Base-by-base conservation (phyloP, 2,888 invertebrate genomes). In the Harpagoxenus sublaevis region DNA sequence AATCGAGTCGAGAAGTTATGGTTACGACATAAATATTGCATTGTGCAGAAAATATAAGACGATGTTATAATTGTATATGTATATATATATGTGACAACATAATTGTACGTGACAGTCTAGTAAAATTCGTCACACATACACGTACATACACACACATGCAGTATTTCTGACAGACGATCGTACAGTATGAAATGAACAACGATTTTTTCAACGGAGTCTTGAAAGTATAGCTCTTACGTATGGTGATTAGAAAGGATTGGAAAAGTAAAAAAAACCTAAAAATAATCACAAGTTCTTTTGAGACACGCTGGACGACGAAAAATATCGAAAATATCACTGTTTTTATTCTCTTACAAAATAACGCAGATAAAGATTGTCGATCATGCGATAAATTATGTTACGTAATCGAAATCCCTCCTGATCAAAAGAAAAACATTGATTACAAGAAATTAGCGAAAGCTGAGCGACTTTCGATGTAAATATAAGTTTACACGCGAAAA, bases 401-500 rank as follows among this genome's bases (percentile, higher is more conserved):
- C 35, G 23, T 78, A 42, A 6, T 53, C 23, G 6, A 65, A 65
- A n/a, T 15, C 55, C 10, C 65, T 77, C 66, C n/a, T 55, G 9
- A 78, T 2, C 45, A 57, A n/a, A 66, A 39, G 12, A 63, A 23
- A 48, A 77, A 66, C 28, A 48, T 35, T 28, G 35, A 79, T 15
- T 15, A 10, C 48, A 48, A 63, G n/a, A 63, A n/a, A 51, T 74
- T 31, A 74, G 39, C 1, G 6, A 60, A 74, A n/a, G 12, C 12
- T 45, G 45, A n/a, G 1, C 12, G 6, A 63, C 62, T 74, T 42
- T 31, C 31, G 42, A 79, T 78, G n/a, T 74, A 84, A 70, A 79
- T 78, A 18, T 74, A 84, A 70, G 84, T 90, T 86, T 79, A 74
- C 84, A 85, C 42, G 23, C 18, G 57, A 85, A 79, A 9, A 83